Evolutionary conservation across 2,797 vertebrate species (phyloP), one percentile per base, ranked within the genome.

Genomic region (Molossus molossus): DNA sequence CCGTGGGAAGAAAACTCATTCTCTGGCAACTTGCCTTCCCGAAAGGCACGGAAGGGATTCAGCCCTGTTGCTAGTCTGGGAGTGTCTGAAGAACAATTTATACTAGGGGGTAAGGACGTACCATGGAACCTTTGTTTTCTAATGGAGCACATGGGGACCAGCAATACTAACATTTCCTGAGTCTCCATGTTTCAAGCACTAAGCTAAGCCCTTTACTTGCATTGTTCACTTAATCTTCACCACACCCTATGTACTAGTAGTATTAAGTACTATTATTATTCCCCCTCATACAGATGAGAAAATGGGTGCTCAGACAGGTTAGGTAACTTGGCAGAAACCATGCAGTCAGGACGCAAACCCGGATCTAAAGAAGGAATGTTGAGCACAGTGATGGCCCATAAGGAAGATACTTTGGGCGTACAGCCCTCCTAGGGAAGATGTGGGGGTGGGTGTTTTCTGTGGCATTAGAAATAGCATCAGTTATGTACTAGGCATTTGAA

Each of bases 391-490:
- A 50, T 0, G 62, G 67, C 23, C 64, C 40, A 12, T 11, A 37
- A 29, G 15, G 37, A 92, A 85, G 37, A 62, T 1, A 33, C 21
- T 14, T 3, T 15, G 64, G 45, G 85, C 50, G 17, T 15, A 37
- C 8, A 60, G 70, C 33, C 57, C 69, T 82, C 67, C 89, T 57
- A 37, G 72, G 80, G 27, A 73, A 94, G 33, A 73, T 93, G 94
- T 95, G 70, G 37, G 67, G 64, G 64, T 69, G 95, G 90, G 75
- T 76, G 70, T 86, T 93, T 93, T 96, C 87, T 55, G 25, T 94
- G 85, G 72, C 64, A 15, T 96, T 96, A 90, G 8, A 94, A 69
- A 72, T 91, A 65, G 83, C 57, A 80, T 96, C 94, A 95, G 95
- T 96, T 86, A 62, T 80, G 72, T 84, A 67, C 97, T 87, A 20